Percentiles rank a stretch among this genome's conserved stretches.
These are phyloP conservation scores for Teleiodes luculella DNA, from an alignment of 2,888 invertebrate species.

Conservation along the genomic window DNA sequence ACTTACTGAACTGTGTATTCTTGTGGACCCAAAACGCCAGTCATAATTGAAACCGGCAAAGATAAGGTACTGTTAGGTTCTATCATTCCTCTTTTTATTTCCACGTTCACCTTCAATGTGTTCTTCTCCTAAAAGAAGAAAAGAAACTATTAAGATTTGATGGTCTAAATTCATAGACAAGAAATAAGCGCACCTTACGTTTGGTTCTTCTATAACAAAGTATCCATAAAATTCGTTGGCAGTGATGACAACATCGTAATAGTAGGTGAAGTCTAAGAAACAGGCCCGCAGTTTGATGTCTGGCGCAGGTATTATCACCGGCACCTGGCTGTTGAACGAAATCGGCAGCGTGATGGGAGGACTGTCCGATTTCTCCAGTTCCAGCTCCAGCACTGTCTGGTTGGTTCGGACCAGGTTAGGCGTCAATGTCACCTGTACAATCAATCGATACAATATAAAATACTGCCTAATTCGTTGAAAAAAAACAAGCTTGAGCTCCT, in stretches of 20 bases:
- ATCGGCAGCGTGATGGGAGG: slow-evolving; percentile 75
- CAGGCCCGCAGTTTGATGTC: slow-evolving; percentile 77
- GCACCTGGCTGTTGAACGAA: slow-evolving; percentile 69
- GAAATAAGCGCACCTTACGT: slow-evolving; percentile 35
- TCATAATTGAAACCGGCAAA: slow-evolving; percentile 65
- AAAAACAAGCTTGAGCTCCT: too few species aligned
- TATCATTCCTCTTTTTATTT: slow-evolving; percentile 58
- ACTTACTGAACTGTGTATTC: slow-evolving; percentile 52
- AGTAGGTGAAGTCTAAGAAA: slow-evolving; percentile 78
- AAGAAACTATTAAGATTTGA: neutral
- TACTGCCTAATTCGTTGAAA: too few species aligned
- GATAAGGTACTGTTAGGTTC: slow-evolving; percentile 62
- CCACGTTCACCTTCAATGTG: slow-evolving; percentile 46
- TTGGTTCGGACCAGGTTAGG: slow-evolving; percentile 73
- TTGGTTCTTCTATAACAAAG: slow-evolving; percentile 53
- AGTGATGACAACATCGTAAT: slow-evolving; percentile 61
- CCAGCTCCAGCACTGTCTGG: slow-evolving; percentile 67
- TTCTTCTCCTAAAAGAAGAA: slow-evolving; percentile 27
- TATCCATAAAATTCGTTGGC: slow-evolving; percentile 73
- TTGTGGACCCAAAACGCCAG: slow-evolving; percentile 65
- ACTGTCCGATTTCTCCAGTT: slow-evolving; percentile 78
- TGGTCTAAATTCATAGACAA: neutral
- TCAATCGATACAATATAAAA: neutral
- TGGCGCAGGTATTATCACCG: slow-evolving; percentile 65
- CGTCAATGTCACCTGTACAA: slow-evolving; percentile 70